These are phyloP conservation scores for Aplidium turbinatum DNA, from an alignment of 23 tunicate species.

Conservation along the genomic window DNA sequence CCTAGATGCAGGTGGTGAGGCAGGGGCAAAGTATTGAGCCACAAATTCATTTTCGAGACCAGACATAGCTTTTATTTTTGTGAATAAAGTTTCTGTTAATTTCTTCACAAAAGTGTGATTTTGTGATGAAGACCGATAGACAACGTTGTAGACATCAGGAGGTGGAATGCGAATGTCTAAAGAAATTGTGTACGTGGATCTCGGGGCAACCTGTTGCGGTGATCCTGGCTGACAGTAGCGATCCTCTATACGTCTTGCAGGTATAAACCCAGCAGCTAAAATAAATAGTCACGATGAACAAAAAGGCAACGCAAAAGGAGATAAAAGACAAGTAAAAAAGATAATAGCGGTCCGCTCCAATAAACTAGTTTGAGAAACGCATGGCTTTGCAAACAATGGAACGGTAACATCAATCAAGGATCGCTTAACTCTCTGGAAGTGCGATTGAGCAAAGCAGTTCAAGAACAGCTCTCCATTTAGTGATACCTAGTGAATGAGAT, in stretches of 20 bases:
- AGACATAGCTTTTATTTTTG: slow-evolving; percentile 4
- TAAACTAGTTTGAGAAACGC: neutral
- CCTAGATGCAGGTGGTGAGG: slow-evolving; percentile 57
- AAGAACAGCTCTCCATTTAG: too few relatives aligned
- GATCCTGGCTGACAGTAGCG: slow-evolving; percentile 32
- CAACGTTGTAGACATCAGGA: slow-evolving; percentile 53
- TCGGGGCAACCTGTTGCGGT: neutral
- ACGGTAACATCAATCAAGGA: too few relatives aligned
- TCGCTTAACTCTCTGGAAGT: too few relatives aligned
- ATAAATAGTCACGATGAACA: neutral
- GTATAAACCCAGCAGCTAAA: slow-evolving; percentile 62
- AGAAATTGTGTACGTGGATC: neutral
- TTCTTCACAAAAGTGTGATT: slow-evolving; percentile 12
- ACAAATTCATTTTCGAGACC: neutral
- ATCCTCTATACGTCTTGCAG: slow-evolving; percentile 26
- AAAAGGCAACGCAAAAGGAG: neutral
- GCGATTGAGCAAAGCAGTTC: too few relatives aligned
- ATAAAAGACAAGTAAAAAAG: neutral
- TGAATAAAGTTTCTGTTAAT: slow-evolving; percentile 27
- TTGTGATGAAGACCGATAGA: slow-evolving; percentile 25
- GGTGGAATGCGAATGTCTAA: slow-evolving; percentile 51
- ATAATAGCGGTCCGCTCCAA: neutral
- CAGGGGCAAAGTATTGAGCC: slow-evolving; percentile 65
- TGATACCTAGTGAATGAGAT: too few relatives aligned
- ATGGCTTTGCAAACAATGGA: too few relatives aligned